These are phyloP conservation scores for Picathartes gymnocephalus DNA, from an alignment of 2,113 vertebrate genomes.

Conservation along the genomic window DNA sequence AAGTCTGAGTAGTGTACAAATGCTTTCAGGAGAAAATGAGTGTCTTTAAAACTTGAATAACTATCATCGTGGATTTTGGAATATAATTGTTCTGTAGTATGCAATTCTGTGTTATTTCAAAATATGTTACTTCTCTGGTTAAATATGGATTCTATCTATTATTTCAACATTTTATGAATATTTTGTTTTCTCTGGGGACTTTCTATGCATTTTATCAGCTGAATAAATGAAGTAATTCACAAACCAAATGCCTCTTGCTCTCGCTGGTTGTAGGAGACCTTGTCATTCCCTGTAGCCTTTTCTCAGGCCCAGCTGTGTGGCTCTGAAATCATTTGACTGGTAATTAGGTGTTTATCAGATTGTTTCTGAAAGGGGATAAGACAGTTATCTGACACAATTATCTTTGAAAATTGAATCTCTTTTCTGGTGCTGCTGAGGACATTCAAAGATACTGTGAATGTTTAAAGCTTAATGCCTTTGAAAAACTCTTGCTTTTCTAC, in stretches of 20 bases:
- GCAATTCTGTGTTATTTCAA: not conserved
- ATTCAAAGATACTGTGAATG: slow-evolving; percentile 59
- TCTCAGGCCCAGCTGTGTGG: slow-evolving; percentile 61
- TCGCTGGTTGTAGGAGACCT: slow-evolving; percentile 44
- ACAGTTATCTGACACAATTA: slow-evolving; percentile 90
- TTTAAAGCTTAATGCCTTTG: slow-evolving; percentile 71
- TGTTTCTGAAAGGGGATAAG: slow-evolving; percentile 78
- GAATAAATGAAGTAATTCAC: slow-evolving; percentile 76
- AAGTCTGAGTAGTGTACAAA: not conserved
- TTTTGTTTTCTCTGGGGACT: slow-evolving; percentile 43
- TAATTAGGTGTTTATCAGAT: slow-evolving; percentile 98
- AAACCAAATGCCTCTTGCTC: slow-evolving; percentile 42
- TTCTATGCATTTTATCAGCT: slow-evolving; percentile 63
- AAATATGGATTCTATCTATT: slow-evolving; percentile 47
- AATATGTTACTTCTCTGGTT: not conserved
- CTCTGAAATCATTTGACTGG: slow-evolving; percentile 76
- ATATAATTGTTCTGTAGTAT: not conserved
- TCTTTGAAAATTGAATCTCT: slow-evolving; percentile 81
- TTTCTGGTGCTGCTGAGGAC: slow-evolving; percentile 71
- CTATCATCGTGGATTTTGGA: not conserved
- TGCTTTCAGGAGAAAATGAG: not conserved
- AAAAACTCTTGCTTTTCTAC: slow-evolving; percentile 59
- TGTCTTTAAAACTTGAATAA: not conserved
- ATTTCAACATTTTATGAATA: slow-evolving; percentile 58
- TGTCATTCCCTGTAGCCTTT: slow-evolving; percentile 57